Base-by-base conservation (phyloP, 2,888 invertebrate species). In the Flexamia atlantica region DNA sequence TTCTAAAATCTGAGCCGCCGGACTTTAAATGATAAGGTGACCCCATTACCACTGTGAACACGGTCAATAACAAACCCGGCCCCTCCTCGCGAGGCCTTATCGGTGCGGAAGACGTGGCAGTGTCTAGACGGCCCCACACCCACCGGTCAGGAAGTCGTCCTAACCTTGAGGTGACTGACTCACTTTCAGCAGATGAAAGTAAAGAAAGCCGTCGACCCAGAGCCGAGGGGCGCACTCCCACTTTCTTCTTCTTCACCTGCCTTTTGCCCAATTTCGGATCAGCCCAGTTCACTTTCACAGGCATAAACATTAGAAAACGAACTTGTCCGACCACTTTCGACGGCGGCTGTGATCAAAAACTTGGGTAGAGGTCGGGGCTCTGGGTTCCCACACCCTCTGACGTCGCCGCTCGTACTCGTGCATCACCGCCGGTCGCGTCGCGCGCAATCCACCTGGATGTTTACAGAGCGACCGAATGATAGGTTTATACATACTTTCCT, bases 231-330 rank as follows among this genome's bases (percentile, higher is more conserved):
- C 50, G 28, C 42, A 79, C 53, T 79, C 79, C 79, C 28, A 79
- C 79, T 79, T 79, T 79, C 79, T 50, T 68, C 28, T 79, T 79
- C 79, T 57, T 72, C 36, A 32, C 72, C 46, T 50, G 79, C 79
- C 79, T 79, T 79, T 79, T 79, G 79, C 50, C 79, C 79, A 79
- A 79, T 79, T 79, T 79, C 79, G 79, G 79, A 79, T 79, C 79
- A 32, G 57, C 50, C 20, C 79, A 79, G 79, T 79, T 79, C 79
- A 79, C 79, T 79, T 79, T 79, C 79, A 36, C 79, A 79, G 30
- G 36, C 57, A 57, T 79, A 79, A 79, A 57, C 20, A 53, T 50
- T 79, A 79, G 79, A 79, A 79, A 79, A 79, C 79, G 79, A 79
- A 79, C 57, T 79, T 36, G 57, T 23, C 79, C 57, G 79, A 57